Percentiles rank a stretch among this genome's conserved stretches.
phyloP scores from a whole-genome alignment of 2,888 invertebrate genomes.

The Panopea generosa region DNA sequence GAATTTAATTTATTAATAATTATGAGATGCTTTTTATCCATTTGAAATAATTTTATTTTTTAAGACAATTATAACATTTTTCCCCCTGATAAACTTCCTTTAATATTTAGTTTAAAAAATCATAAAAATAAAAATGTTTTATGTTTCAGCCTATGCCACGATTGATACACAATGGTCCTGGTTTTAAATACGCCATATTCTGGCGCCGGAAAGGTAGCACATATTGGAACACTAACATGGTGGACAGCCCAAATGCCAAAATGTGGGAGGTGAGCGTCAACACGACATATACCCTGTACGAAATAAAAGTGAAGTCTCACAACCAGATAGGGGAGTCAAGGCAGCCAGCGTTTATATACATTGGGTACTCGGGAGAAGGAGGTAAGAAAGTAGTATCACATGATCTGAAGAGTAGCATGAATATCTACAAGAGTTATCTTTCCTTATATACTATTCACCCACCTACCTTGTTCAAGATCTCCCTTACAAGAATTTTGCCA shows the following conservation, averaged over 20 bases:
- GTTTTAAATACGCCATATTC: slow-evolving; percentile 76
- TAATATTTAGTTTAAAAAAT: no score
- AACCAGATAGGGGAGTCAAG: slow-evolving; percentile 78
- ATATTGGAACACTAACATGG: slow-evolving; percentile 72
- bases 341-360: slow-evolving; percentile 76
- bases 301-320: slow-evolving; percentile 76
- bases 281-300: slow-evolving; percentile 77
- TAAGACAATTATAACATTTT: no score
- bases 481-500: no score
- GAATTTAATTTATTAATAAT: no score
- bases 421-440: no score
- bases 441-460: no score
- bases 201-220: slow-evolving; percentile 76
- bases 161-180: slow-evolving; percentile 77
- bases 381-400: slow-evolving; percentile 73
- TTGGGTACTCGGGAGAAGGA: slow-evolving; percentile 78
- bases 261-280: slow-evolving; percentile 74
- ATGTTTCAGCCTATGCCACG: slow-evolving; percentile 77
- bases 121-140: no score
- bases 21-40: no score
- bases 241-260: slow-evolving; percentile 67
- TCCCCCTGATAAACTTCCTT: no score
- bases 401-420: no score
- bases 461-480: no score
- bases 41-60: no score